Percentiles rank a stretch among this genome's conserved stretches.
phyloP scores from a whole-genome alignment of 2,113 vertebrate species.

The Panthera leo region DNA sequence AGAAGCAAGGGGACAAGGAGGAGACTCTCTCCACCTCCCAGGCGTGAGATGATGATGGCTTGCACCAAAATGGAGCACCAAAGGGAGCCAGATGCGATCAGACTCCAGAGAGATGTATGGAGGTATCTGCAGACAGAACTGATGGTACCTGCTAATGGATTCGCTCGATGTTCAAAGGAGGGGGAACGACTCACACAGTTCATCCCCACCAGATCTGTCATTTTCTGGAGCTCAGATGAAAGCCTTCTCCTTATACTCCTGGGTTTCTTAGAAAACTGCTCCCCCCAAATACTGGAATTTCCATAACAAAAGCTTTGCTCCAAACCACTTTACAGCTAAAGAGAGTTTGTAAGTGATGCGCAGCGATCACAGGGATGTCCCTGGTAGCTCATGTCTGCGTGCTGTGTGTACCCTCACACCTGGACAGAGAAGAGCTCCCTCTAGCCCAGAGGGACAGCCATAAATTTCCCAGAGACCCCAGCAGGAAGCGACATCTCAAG shows the following conservation, averaged over 20 bases:
- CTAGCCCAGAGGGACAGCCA: rapidly evolving
- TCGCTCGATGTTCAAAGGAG: not conserved
- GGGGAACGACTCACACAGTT: not conserved
- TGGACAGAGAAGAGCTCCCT: rapidly evolving
- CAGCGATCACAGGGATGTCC: not conserved
- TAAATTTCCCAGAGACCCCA: not conserved
- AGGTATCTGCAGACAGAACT: not conserved
- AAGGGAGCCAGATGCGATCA: not conserved
- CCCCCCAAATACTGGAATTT: not conserved
- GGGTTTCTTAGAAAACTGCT: not conserved
- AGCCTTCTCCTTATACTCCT: not conserved
- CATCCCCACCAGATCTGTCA: not conserved
- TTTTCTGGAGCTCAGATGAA: not conserved
- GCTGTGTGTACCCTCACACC: not conserved
- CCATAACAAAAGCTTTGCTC: not conserved
- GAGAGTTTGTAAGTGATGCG: not conserved
- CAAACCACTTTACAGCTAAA: not conserved
- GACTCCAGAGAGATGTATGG: not conserved
- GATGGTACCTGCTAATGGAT: not conserved
- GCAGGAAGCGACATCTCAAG: not conserved
- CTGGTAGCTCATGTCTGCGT: not conserved
- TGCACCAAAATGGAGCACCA: rapidly evolving
- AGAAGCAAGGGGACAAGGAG: rapidly evolving
- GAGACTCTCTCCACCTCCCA: not conserved
- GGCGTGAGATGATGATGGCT: not conserved